Conservation (phyloP, 2,888 invertebrate species). For the Heliconius hortense region DNA sequence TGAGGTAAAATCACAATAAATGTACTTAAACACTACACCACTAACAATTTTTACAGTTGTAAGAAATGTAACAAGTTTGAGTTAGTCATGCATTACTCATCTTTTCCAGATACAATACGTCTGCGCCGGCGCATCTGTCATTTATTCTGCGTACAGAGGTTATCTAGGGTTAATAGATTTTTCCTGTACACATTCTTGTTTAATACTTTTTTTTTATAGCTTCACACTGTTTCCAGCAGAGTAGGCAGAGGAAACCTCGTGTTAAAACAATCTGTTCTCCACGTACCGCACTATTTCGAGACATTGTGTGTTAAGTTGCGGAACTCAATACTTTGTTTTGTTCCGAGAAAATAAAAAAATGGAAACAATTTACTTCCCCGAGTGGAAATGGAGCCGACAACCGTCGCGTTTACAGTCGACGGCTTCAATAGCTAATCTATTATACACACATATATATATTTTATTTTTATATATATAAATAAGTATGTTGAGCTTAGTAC, state of each 20-base stretch:
- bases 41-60: neutral
- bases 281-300: too few relatives aligned
- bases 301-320: too few relatives aligned
- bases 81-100: constrained; percentile 31
- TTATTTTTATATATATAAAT: too few relatives aligned
- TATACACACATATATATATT: too few relatives aligned
- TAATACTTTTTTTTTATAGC: neutral
- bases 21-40: neutral
- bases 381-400: too few relatives aligned
- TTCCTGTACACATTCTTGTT: constrained; percentile 36
- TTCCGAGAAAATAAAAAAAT: too few relatives aligned
- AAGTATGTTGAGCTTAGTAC: neutral
- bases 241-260: neutral
- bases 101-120: constrained; percentile 22
- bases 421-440: too few relatives aligned
- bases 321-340: too few relatives aligned
- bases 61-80: constrained; percentile 1
- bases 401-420: too few relatives aligned
- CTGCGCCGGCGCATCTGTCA: constrained; percentile 34
- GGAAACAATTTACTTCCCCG: too few relatives aligned
- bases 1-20: neutral
- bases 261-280: neutral
- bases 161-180: constrained; percentile 40
- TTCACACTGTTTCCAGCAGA: neutral
- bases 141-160: constrained; percentile 34